Percentiles rank a stretch among this genome's conserved stretches.
Conservation (phyloP, 2,797 vertebrate species). For the Typhlichthys eigenmanni region DNA sequence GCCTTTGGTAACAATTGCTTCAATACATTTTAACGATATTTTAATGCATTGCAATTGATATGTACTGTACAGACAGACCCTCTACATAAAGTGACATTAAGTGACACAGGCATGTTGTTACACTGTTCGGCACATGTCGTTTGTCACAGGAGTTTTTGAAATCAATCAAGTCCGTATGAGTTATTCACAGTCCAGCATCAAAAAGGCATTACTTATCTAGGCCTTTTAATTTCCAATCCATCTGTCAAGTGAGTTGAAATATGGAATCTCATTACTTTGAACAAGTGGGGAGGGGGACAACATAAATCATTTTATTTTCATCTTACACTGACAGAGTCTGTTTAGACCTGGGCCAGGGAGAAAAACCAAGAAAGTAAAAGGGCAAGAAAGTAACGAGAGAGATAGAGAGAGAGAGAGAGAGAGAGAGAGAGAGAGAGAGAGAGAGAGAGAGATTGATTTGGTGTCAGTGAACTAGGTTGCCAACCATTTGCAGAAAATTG, state of each 20-base stretch:
- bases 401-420: constrained; percentile 32
- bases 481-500: neutral
- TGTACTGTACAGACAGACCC: constrained; percentile 31
- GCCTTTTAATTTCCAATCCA: constrained; percentile 83
- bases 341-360: constrained; percentile 54
- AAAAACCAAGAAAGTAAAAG: constrained; percentile 29
- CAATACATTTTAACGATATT: constrained; percentile 58
- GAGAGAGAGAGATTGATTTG: constrained; percentile 4
- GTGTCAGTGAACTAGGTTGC: neutral
- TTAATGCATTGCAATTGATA: constrained; percentile 57
- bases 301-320: constrained; percentile 81
- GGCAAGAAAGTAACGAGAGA: neutral
- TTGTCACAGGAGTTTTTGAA: constrained; percentile 76
- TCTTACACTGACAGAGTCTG: constrained; percentile 66
- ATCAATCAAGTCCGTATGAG: constrained; percentile 73
- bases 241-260: constrained; percentile 79
- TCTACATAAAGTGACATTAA: constrained; percentile 56
- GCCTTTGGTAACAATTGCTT: constrained; percentile 56
- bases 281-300: constrained; percentile 76
- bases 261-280: constrained; percentile 84
- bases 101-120: constrained; percentile 55
- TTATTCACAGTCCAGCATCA: constrained; percentile 79
- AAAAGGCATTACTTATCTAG: constrained; percentile 83
- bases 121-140: constrained; percentile 51
- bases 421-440: constrained; percentile 20